Conservation (phyloP, 2,888 invertebrate species). For the Didymodactylos carnosus region DNA sequence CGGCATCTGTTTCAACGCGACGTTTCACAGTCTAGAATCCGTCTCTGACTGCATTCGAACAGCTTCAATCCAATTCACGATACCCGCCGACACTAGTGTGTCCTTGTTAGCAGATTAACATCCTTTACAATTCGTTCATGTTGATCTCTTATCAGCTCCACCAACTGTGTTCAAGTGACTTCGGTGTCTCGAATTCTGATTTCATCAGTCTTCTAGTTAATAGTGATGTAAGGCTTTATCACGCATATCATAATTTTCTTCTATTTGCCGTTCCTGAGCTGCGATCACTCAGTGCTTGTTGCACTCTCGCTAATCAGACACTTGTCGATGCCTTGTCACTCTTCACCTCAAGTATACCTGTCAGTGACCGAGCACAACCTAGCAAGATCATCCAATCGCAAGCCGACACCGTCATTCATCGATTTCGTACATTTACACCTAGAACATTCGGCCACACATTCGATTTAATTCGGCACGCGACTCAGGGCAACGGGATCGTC, state of each 20-base stretch:
- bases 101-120: neutral
- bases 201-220: neutral
- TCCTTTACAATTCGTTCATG: neutral
- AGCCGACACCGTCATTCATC: neutral
- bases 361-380: neutral
- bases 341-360: neutral
- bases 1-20: no score
- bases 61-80: neutral
- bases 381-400: neutral
- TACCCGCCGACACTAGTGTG: neutral
- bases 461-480: neutral
- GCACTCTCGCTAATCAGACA: neutral
- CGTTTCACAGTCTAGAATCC: neutral
- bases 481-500: neutral
- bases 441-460: neutral
- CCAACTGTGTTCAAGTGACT: neutral
- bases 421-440: neutral
- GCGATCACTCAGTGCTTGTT: neutral
- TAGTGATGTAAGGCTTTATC: neutral
- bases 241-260: neutral
- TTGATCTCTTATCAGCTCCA: neutral
- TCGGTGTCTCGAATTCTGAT: neutral
- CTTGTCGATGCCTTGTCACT: neutral
- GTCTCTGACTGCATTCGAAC: neutral
- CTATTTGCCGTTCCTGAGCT: neutral